phyloP scores from a whole-genome alignment of 1,140 invertebrate genomes.

The Magallana ariakensis region DNA sequence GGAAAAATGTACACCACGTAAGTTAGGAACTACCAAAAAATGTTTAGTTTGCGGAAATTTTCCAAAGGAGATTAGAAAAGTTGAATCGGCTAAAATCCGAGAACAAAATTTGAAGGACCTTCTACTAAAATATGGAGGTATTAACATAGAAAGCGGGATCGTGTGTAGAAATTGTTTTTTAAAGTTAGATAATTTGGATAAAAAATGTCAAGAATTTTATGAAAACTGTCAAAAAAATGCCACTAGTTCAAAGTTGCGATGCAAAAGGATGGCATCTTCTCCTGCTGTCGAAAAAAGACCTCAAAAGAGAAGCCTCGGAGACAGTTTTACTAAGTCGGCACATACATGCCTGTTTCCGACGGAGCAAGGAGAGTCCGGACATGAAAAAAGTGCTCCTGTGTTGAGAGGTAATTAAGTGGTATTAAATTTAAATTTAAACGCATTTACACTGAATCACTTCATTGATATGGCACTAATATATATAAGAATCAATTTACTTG shows the following conservation, averaged over 20 bases:
- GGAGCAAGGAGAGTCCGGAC: not conserved
- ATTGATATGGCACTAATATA: too few species aligned
- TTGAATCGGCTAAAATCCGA: slow-evolving; percentile 11
- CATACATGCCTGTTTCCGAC: not conserved
- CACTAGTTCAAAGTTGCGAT: not conserved
- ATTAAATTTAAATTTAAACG: not conserved
- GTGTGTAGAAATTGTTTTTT: slow-evolving; percentile 24
- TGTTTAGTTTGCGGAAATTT: slow-evolving; percentile 37
- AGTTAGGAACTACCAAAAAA: not conserved
- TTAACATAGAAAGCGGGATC: slow-evolving; percentile 39
- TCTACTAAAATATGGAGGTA: slow-evolving; percentile 28
- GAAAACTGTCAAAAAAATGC: slow-evolving; percentile 30
- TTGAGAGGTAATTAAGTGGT: not conserved
- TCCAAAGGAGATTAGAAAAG: slow-evolving; percentile 12
- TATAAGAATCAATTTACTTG: too few species aligned
- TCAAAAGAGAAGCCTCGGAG: not conserved
- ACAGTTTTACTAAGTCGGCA: not conserved
- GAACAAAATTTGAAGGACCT: slow-evolving; percentile 14
- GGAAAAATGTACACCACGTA: not conserved
- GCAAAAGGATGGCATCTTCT: slow-evolving; percentile 21
- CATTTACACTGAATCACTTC: not conserved
- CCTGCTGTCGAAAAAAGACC: not conserved
- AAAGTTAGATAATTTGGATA: not conserved
- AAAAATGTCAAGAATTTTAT: slow-evolving; percentile 28
- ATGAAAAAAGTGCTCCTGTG: not conserved